Evolutionary conservation across 2,113 vertebrate genomes (phyloP), one percentile per base, ranked within the genome.

Genomic region (Laterallus jamaicensis): DNA sequence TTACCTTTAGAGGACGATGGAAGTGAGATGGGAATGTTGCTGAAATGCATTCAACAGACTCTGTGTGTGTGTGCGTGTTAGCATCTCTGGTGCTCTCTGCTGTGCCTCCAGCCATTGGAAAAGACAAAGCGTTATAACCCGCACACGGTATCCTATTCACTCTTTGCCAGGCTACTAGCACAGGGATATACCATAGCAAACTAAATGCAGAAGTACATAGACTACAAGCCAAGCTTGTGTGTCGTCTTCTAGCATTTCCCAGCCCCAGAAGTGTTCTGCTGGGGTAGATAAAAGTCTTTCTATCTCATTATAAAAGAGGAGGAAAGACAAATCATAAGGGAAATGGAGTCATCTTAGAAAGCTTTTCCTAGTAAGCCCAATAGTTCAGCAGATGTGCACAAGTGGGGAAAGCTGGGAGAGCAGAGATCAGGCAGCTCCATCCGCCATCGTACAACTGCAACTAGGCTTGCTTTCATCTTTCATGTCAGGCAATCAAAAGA

Each of bases 401-500:
- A 80, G 79, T 75, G 86, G 56, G 25, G 80, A 91, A 92, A 90
- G 88, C 70, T 88, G 77, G 44, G 80, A 96, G 86, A 35, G 17
- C 74, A 93, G 55, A 84, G 84, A 96, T 81, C 49, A 92, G 82
- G 90, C 82, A 92, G 94, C 83, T 96, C 93, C 90, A 95, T 62
- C 59, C 67, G 5, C 82, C 88, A 88, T 76, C 58, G 52, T 78
- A 64, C 35, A 66, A 96, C 66, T 49, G 89, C 86, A 80, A 92
- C 80, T 93, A 5, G 8, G 86, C 42, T 75, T 47, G 22, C 82
- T 88, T 96, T 97, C 94, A 97, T 95, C 91, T 97, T 97, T 96
- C 93, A 95, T 91, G 81, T 96, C 93, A 96, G 86, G 89, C 96
- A 97, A 95, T 95, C 92, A 96, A 97, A 97, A 95, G 78, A 95